These are phyloP conservation scores for Patagioenas fasciata DNA, from an alignment of 2,113 vertebrate species.

Conservation along the genomic window DNA sequence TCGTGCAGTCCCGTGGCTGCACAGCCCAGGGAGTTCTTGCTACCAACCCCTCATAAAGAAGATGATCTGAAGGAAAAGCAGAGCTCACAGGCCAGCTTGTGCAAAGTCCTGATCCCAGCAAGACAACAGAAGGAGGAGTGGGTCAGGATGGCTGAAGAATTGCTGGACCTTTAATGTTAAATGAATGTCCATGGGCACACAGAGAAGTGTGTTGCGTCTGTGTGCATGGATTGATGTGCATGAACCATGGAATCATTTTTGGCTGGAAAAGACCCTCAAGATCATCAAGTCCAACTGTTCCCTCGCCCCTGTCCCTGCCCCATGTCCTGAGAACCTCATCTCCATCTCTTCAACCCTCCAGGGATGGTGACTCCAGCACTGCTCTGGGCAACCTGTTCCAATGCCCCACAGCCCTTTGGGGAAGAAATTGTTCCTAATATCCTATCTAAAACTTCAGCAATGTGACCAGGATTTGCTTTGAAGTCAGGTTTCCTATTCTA, in stretches of 20 bases:
- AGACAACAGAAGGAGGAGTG: not conserved
- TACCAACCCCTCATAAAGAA: not conserved
- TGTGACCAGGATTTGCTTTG: not conserved
- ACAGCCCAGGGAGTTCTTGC: not conserved
- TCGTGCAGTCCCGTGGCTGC: not conserved
- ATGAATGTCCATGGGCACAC: accelerated
- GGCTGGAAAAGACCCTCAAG: no score
- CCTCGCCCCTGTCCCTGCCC: no score
- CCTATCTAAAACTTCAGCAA: not conserved
- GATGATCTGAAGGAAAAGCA: not conserved
- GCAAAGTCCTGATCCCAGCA: not conserved
- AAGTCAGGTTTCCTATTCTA: not conserved
- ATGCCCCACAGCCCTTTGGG: no score
- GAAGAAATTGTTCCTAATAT: no score
- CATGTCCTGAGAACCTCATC: no score
- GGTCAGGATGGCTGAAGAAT: not conserved
- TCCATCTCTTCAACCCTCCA: no score
- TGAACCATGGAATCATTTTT: no score
- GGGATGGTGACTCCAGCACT: no score
- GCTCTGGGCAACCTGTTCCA: no score
- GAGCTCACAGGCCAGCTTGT: not conserved
- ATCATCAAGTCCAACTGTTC: no score
- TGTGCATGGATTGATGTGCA: not conserved
- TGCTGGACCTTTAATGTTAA: not conserved
- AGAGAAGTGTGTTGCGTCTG: not conserved